Base-by-base conservation (phyloP, 1,140 invertebrate genomes). In the Ericerus pela region DNA sequence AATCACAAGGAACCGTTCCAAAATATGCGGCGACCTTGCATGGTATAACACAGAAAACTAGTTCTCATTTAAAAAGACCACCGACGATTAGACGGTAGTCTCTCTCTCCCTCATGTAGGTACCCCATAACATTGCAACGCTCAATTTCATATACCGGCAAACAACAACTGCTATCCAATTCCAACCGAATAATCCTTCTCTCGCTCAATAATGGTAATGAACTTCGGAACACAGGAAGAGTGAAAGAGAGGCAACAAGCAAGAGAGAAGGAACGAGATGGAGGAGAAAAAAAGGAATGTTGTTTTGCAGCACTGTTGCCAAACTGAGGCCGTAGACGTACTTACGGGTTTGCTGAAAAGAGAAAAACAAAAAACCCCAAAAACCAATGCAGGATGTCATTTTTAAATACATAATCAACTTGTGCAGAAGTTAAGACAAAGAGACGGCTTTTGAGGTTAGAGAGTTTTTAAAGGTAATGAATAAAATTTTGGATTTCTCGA, bases 1-100 rank as follows among this genome's bases (percentile, higher is more conserved):
- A n/a, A 47, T 16, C 6, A 47, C 26, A 24, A 47, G 41, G 41
- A 47, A 47, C 41, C 26, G 20, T 47, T 47, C 2, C 2, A 47
- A 14, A 47, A 47, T 47, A 47, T 47, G 22, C 20, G 41, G 26
- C 41, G 41, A 47, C 41, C 41, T 47, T 47, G 41, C 20, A 47
- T 47, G 22, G 41, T 47, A 47, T 47, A 47, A 47, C 41, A 47
- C 41, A 47, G 41, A 47, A 47, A 47, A 47, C 41, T 47, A 47
- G 41, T 47, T 47, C 41, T 47, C 26, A 47, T 47, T 47, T 24
- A 38, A 47, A 47, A 18, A 47, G 18, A 47, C 41, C 41, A 47
- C 41, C 41, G 14, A 24, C 41, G 41, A 47, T 47, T 47, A 47
- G 20, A 47, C 41, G 26, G n/a, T 24, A 47, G 41, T 47, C 41